Percentiles rank a stretch among this genome's conserved stretches.
Conservation (phyloP, 1,140 invertebrate genomes). For the Zelostemma sp. region DNA sequence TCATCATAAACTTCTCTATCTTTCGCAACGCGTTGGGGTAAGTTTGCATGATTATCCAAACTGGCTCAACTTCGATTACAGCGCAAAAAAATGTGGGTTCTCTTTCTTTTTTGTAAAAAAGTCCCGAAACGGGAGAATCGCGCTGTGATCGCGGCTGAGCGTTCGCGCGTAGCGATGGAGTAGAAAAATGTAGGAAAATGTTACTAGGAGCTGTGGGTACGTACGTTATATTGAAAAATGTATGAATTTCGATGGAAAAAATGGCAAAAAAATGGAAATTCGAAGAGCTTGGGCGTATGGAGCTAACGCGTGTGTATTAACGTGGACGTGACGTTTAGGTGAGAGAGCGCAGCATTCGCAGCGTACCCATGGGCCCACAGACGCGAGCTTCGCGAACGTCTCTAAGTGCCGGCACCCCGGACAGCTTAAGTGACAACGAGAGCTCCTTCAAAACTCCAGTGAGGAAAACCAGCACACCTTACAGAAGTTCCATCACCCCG, state of each 20-base stretch:
- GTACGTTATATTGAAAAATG: no score
- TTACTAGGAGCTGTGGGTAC: no score
- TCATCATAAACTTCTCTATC: slow-evolving; percentile 73
- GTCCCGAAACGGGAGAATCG: no score
- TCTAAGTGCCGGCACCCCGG: slow-evolving; percentile 84
- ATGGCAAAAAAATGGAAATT: no score
- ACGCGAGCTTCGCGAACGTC: slow-evolving; percentile 78
- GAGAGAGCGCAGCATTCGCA: slow-evolving; percentile 87
- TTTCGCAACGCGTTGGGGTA: slow-evolving; percentile 73
- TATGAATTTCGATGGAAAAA: no score
- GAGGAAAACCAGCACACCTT: slow-evolving; percentile 62
- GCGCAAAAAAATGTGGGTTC: slow-evolving; percentile 23
- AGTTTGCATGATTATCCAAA: slow-evolving; percentile 65
- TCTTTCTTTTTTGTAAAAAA: no score
- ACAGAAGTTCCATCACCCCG: slow-evolving; percentile 67
- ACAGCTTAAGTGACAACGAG: slow-evolving; percentile 90
- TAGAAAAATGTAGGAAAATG: no score
- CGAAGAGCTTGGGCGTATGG: no score
- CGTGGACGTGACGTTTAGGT: slow-evolving; percentile 76
- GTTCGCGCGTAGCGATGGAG: no score
- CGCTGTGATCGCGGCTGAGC: no score
- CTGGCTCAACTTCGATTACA: slow-evolving; percentile 18
- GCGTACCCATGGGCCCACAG: slow-evolving; percentile 83
- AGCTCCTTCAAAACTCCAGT: slow-evolving; percentile 73
- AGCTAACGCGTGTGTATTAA: no score